Conservation (phyloP, 2,888 invertebrate genomes). For the Heteropelma amictum region DNA sequence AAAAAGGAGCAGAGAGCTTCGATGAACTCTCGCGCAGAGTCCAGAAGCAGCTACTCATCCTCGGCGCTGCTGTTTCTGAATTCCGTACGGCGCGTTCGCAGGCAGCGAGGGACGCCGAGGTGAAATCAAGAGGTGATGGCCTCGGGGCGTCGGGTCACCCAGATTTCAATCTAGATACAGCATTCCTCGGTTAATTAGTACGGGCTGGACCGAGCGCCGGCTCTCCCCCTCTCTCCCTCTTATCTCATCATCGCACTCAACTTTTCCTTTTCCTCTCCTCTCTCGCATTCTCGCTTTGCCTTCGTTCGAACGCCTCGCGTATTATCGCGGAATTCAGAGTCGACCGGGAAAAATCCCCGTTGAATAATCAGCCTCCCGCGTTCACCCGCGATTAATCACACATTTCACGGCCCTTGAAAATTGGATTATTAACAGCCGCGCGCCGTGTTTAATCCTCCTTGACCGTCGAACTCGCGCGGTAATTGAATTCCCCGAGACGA, state of each 20-base stretch:
- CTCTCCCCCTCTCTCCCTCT: slow-evolving; percentile 56
- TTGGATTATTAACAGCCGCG: no score
- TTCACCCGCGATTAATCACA: no score
- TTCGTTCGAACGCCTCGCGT: slow-evolving; percentile 17
- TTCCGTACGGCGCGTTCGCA: slow-evolving; percentile 20
- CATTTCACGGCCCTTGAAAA: no score
- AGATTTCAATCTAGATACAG: slow-evolving; percentile 78
- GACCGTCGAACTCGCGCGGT: no score
- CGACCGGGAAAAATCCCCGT: slow-evolving; percentile 2
- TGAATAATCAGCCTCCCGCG: not conserved
- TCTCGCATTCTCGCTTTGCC: not conserved
- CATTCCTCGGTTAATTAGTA: slow-evolving; percentile 77
- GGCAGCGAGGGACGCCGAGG: slow-evolving; percentile 55
- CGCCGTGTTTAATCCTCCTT: no score
- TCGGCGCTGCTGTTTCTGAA: slow-evolving; percentile 46
- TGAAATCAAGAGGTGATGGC: slow-evolving; percentile 73
- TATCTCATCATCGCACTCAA: slow-evolving; percentile 15
- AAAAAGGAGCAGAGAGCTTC: not conserved
- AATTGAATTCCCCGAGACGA: no score
- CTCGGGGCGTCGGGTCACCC: slow-evolving; percentile 76
- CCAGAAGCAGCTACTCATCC: slow-evolving; percentile 53
- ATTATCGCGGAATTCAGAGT: not conserved
- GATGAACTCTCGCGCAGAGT: slow-evolving; percentile 50
- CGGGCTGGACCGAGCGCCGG: slow-evolving; percentile 73
- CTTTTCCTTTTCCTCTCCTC: slow-evolving; percentile 8